Base-by-base conservation (phyloP, 2,888 invertebrate species). In the Acleris sparsana region DNA sequence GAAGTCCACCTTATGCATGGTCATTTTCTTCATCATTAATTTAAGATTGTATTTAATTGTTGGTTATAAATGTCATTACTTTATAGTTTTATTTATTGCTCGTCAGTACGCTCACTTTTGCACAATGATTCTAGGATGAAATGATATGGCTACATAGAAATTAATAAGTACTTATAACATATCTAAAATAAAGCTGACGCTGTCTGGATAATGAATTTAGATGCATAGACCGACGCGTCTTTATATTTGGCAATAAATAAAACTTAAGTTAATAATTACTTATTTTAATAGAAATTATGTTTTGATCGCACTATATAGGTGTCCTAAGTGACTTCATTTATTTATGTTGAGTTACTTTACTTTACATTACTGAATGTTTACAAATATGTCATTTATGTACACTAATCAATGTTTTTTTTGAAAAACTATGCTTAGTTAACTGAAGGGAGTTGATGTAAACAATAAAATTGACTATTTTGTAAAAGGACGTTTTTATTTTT, bases 391-490 rank as follows among this genome's bases (percentile, higher is more conserved):
- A 66, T 29, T 65, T 61, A 61, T 61, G 25, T 66, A 66, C 22
- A 52, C 60, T 66, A 66, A 66, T 66, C 57, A 61, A 64, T n/a
- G 39, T 48, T 72, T 77, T 76, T 72, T 77, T 77, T 80, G 73
- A 73, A 73, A 78, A 78, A 76, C 75, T 80, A 74, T 82, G 80
- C 80, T 83, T 86, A 80, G 75, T 74, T 74, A 79, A 72, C 63
- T 67, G 72, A 79, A 82, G 75, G 13, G 82, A 82, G 84, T 83
- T 71, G 78, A 78, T 85, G 80, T 85, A 87, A 89, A 87, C 86
- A 90, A 88, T 89, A 89, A 89, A 70, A 90, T 80, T 82, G 78
- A 85, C 79, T 89, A 88, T 89, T 89, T 88, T 87, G 86, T 62
- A 77, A 78, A 72, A 3, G 79, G 2, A 79, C 29, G 2, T 33